A percentile compares a stretch with the other conserved stretches of the same genome.
These are phyloP conservation scores for Stichodactyla mertensii DNA, from an alignment of 64 coral and sea anemone species.

Conservation along the genomic window DNA sequence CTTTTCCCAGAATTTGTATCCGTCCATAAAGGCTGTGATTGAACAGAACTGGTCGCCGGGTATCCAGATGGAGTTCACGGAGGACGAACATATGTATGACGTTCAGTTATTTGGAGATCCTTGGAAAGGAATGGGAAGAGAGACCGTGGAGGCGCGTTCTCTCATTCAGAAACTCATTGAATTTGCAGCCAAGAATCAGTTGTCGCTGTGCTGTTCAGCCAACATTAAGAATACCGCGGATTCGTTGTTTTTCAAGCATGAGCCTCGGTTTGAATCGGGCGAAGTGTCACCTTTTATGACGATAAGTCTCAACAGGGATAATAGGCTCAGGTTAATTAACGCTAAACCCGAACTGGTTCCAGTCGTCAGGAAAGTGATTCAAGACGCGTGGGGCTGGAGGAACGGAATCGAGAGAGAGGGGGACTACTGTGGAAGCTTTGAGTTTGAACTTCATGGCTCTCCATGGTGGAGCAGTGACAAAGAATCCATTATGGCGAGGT, in stretches of 20 bases:
- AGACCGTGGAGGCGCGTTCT: constrained; percentile 46
- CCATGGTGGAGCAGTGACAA: constrained; percentile 66
- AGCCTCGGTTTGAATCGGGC: constrained; percentile 36
- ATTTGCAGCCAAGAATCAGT: constrained; percentile 23
- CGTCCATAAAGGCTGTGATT: constrained; percentile 35
- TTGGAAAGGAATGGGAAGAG: constrained; percentile 48
- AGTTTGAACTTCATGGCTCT: constrained; percentile 74
- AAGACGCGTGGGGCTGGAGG: constrained; percentile 61
- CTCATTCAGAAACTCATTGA: constrained; percentile 55
- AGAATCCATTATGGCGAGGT: constrained; percentile 68
- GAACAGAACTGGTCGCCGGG: constrained; percentile 57
- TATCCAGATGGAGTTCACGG: constrained; percentile 49
- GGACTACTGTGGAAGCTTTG: constrained; percentile 38
- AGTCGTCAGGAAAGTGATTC: constrained; percentile 42
- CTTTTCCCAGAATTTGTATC: constrained; percentile 47
- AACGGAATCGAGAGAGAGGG: constrained; percentile 51
- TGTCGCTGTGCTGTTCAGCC: constrained; percentile 50
- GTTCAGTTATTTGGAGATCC: constrained; percentile 68
- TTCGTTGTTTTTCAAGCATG: constrained; percentile 75
- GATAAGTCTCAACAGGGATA: constrained; percentile 60
- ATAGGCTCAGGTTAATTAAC: constrained; percentile 63
- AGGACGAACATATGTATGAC: constrained; percentile 47
- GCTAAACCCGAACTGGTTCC: constrained; percentile 45
- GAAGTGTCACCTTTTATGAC: constrained; percentile 6
- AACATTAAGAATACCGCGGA: constrained; percentile 58